Evolutionary conservation across 2,888 invertebrate genomes (phyloP).

Genomic region (Dryobotodes eremita): DNA sequence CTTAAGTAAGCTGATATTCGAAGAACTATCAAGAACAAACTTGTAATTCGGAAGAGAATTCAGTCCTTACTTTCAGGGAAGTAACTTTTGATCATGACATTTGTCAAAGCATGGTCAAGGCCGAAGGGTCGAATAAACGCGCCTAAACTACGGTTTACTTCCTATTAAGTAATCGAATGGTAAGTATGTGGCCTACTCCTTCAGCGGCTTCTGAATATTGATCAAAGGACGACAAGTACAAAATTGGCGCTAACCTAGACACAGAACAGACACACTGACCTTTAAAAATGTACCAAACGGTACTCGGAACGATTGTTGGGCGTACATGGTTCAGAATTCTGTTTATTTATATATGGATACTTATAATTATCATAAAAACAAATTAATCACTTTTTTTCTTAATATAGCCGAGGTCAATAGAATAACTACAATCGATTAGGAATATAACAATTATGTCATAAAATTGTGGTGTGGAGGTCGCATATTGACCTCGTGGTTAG

Average conservation of each 20-base stretch:
- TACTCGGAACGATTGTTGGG: constrained; percentile 25
- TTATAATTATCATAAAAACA: constrained; percentile 10
- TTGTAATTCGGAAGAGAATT: constrained; percentile 36
- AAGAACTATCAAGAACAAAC: constrained; percentile 7
- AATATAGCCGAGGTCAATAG: constrained; percentile 48
- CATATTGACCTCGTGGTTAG: constrained; percentile 46
- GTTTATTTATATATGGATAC: constrained; percentile 12
- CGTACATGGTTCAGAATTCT: constrained; percentile 16
- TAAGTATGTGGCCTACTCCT: constrained; percentile 33
- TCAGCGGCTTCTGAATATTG: constrained; percentile 32
- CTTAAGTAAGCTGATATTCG: constrained; percentile 18
- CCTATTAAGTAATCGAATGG: constrained; percentile 50
- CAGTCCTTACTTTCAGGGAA: constrained; percentile 48
- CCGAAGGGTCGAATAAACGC: constrained; percentile 32
- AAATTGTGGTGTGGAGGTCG: constrained; percentile 32
- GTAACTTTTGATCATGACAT: constrained; percentile 56
- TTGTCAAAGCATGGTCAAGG: constrained; percentile 52
- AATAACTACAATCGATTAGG: constrained; percentile 38
- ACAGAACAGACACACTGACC: constrained; percentile 63
- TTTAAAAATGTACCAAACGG: constrained; percentile 53
- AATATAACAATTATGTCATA: constrained; percentile 46
- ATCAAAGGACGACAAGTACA: constrained; percentile 71
- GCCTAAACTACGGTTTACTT: constrained; percentile 55
- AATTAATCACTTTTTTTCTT: constrained; percentile 36
- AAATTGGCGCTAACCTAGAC: constrained; percentile 67